These are phyloP conservation scores for Stenurella melanura DNA, from an alignment of 2,888 invertebrate genomes.

Conservation along the genomic window DNA sequence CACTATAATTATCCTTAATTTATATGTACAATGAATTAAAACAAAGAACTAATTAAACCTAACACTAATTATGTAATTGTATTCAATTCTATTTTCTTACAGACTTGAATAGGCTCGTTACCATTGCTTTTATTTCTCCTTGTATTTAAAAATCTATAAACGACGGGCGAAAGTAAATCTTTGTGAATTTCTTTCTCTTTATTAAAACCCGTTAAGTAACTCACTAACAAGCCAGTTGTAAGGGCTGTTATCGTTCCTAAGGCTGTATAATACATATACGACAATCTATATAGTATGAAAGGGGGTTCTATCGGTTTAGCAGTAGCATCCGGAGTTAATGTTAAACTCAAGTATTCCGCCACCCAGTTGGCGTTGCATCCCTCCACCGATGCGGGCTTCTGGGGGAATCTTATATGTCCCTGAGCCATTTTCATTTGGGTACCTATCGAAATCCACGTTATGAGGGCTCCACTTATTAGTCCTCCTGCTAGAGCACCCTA, in stretches of 20 bases:
- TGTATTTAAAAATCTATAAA: constrained; percentile 38
- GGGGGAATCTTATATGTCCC: constrained; percentile 77
- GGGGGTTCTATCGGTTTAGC: constrained; percentile 70
- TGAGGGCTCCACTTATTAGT: constrained; percentile 77
- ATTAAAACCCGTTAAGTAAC: constrained; percentile 79
- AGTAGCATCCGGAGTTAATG: constrained; percentile 48
- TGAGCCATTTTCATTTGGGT: constrained; percentile 81
- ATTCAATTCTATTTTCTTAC: constrained; percentile 28
- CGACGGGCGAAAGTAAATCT: constrained; percentile 40
- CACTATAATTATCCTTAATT: not conserved
- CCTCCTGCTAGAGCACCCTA: constrained; percentile 82
- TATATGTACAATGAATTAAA: constrained; percentile 36
- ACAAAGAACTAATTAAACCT: not conserved
- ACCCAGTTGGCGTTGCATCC: constrained; percentile 75
- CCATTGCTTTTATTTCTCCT: not conserved
- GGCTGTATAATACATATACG: constrained; percentile 86
- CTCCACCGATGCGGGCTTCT: constrained; percentile 79
- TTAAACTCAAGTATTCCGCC: constrained; percentile 66
- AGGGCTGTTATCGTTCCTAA: constrained; percentile 82
- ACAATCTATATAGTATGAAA: constrained; percentile 78
- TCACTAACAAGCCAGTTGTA: constrained; percentile 80
- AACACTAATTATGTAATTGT: constrained; percentile 24
- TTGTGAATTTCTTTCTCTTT: constrained; percentile 23
- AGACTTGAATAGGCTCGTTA: not conserved
- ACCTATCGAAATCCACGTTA: constrained; percentile 82